Evolutionary conservation across 2,113 vertebrate species (phyloP).

Genomic region (Hystrix brachyura): DNA sequence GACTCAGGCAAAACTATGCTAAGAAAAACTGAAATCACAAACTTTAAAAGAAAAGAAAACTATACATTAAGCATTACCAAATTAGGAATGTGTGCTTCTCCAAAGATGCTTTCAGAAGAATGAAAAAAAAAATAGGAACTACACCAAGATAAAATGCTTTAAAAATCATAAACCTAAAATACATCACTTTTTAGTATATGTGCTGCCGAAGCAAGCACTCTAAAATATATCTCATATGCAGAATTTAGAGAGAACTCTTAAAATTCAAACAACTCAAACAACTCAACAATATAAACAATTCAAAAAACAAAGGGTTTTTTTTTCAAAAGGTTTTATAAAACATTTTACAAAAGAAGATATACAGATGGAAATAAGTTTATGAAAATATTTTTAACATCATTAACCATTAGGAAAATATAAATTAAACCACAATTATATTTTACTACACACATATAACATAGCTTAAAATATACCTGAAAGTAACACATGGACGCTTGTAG

Average conservation of each 20-base stretch:
- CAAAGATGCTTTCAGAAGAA: not conserved
- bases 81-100: not conserved
- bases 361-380: not conserved
- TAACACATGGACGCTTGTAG: not conserved
- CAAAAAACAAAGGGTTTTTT: not conserved
- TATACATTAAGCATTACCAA: not conserved
- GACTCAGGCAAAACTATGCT: not conserved
- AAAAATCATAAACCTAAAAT: not conserved
- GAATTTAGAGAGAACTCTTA: not conserved
- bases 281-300: not conserved
- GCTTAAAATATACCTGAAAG: not conserved
- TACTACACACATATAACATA: not conserved
- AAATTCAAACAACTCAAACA: not conserved
- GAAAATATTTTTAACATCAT: not conserved
- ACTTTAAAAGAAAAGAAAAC: not conserved
- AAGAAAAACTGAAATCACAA: not conserved
- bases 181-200: too few species aligned
- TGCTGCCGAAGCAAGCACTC: too few species aligned
- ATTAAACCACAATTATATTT: not conserved
- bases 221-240: not conserved
- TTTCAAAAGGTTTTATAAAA: not conserved
- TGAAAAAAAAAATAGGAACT: not conserved
- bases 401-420: not conserved
- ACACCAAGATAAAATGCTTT: constrained; percentile 11
- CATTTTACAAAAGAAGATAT: not conserved